Evolutionary conservation across 2,113 vertebrate genomes (phyloP), one percentile per base, ranked within the genome.

Genomic region (Poeciliopsis occidentalis): DNA sequence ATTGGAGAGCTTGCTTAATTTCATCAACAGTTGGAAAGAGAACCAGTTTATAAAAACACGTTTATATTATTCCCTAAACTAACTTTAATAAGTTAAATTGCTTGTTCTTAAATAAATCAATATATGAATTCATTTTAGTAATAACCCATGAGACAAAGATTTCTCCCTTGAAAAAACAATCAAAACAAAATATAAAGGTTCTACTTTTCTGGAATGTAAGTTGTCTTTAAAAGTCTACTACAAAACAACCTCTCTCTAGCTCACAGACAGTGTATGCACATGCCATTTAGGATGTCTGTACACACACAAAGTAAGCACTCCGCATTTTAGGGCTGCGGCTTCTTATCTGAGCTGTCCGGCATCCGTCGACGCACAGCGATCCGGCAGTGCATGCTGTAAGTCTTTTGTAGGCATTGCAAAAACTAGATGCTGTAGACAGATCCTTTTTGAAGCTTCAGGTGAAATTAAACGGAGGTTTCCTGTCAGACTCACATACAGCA

Each of bases 51-150:
- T 92, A 83, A 92, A 92, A 93, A 91, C 88, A 91, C 62, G 68
- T 91, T 95, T 95, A 95, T 95, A 95, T 95, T 95, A 94, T 95
- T 89, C 89, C 88, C 94, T 94, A 95, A 89, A 78, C 93, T 94
- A 95, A 90, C 88, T 91, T 95, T 94, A 94, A 95, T 95, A 95
- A 95, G 93, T 95, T 95, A 95, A 95, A 95, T 95, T 94, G 90
- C 86, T 94, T 94, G 89, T 92, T 93, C 84, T 95, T 95, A 95
- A 95, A 95, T 95, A 95, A 95, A 94, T 93, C 90, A 94, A 94
- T 95, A 95, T 95, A 94, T 94, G 94, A 94, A 92, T 93, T 93
- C 85, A 89, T 94, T 63, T 89, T 91, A 86, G 88, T 90, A 93
- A 90, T 88, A 92, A 93, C 85, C 85, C 85, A 89, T 86, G 80